Conservation (phyloP, 92 coral and sea anemone genomes). For the Porites cylindrica region DNA sequence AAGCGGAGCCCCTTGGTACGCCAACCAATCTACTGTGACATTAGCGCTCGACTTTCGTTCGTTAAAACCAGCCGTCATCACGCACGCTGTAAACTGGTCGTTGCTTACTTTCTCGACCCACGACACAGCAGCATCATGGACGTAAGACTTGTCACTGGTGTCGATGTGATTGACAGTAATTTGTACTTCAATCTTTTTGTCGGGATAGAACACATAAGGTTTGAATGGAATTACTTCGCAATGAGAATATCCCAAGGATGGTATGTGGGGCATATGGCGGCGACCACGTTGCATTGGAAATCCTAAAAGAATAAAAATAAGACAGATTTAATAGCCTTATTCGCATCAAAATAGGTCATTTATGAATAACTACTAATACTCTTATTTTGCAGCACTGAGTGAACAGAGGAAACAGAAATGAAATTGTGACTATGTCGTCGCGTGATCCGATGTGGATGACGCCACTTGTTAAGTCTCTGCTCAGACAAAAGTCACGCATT, state of each 20-base stretch:
- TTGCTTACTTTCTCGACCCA: slow-evolving; percentile 67
- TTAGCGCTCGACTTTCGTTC: slow-evolving; percentile 16
- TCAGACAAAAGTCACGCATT: no score
- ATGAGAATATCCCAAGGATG: slow-evolving; percentile 13
- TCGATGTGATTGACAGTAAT: slow-evolving; percentile 77
- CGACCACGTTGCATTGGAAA: slow-evolving; percentile 31
- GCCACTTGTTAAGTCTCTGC: no score
- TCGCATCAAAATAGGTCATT: neutral
- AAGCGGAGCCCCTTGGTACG: slow-evolving; percentile 26
- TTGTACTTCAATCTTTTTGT: slow-evolving; percentile 77
- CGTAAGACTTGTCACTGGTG: slow-evolving; percentile 55
- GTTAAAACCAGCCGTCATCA: slow-evolving; percentile 60
- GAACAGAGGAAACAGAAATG: no score
- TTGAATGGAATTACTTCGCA: slow-evolving; percentile 50
- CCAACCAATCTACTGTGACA: slow-evolving; percentile 31
- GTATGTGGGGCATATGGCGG: slow-evolving; percentile 12
- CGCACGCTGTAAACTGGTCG: slow-evolving; percentile 61
- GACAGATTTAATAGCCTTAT: neutral
- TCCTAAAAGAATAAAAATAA: neutral
- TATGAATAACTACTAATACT: neutral
- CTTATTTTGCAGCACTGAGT: neutral
- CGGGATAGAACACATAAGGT: slow-evolving; percentile 77
- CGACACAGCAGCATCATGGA: slow-evolving; percentile 72
- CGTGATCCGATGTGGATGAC: no score
- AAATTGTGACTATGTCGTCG: no score